Evolutionary conservation across 2,113 vertebrate genomes (phyloP).

Genomic region (Platycercus adscitus): DNA sequence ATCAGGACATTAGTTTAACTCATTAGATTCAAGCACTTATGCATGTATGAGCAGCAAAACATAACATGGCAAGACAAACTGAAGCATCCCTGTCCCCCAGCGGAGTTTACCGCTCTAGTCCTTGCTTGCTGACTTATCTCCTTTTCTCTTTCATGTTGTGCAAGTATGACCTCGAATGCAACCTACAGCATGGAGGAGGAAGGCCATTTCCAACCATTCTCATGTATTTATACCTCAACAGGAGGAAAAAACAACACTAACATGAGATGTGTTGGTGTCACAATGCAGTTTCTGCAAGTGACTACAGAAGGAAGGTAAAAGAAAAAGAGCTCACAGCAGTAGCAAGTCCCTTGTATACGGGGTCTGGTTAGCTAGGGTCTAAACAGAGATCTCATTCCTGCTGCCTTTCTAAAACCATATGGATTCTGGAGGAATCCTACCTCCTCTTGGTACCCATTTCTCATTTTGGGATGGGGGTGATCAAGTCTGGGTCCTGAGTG

Average conservation of each 20-base stretch:
- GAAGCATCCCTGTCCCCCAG: neutral
- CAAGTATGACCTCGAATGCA: neutral
- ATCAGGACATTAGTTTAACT: neutral
- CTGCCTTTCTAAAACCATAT: neutral
- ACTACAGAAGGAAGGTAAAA: neutral
- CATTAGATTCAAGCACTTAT: neutral
- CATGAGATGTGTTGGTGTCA: neutral
- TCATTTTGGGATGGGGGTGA: neutral
- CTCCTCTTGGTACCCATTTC: neutral
- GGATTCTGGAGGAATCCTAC: neutral
- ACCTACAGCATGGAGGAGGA: neutral
- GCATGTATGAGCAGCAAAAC: neutral
- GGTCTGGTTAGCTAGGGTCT: neutral
- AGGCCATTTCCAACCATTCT: neutral
- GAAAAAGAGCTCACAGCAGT: neutral
- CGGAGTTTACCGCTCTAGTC: neutral
- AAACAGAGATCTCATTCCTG: neutral
- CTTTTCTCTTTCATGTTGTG: neutral
- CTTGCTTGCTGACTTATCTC: neutral
- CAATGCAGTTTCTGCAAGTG: neutral
- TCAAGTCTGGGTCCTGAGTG: neutral
- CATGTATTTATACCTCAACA: fast-evolving
- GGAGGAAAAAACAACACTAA: neutral
- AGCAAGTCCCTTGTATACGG: fast-evolving
- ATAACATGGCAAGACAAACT: neutral